Evolutionary conservation across 2,113 vertebrate species (phyloP), one percentile per base, ranked within the genome.

Genomic region (Catagonus wagneri): DNA sequence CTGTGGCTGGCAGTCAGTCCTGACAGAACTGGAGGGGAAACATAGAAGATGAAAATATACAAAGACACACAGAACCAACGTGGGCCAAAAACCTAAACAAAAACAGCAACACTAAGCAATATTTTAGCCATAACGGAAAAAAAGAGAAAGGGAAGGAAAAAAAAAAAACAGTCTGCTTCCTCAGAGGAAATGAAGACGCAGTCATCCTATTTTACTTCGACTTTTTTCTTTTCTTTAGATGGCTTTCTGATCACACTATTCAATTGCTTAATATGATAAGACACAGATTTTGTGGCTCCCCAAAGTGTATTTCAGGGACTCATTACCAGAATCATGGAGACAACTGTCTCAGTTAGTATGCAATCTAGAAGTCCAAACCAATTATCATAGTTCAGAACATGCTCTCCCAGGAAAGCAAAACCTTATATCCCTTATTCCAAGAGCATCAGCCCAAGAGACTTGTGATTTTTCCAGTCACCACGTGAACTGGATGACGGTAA

Each of bases 1-100:
- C 32, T 63, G 23, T 66, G 94, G 80, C 39, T 97, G 81, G 93
- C 78, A 94, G 66, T 95, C 27, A 81, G 87, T 90, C 86, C 93
- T 83, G n/a, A 89, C 85, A 90, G 52, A 96, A 95, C 15, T 32
- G 54, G 91, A 95, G 68, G 80, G 36, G 1, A 27, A 81, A 94
- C 0, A 14, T 1, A 93, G 39, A 92, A 95, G 76, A 81, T 63
- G n/a, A 88, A 84, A 89, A 14, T 15, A 7, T 79, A 84, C 63
- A 39, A 81, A 92, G 54, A 81, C 34, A 61, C 52, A 72, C 17
- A 80, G 17, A 69, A 83, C 34, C 75, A 68, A 89, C 32, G 8
- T 25, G 74, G 25, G 74, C 22, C 12, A 13, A 23, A 15, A 39
- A 50, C 44, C 44, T 44, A 17, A 13, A 15, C 23, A 11, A 56